These are phyloP conservation scores for Kuschelorhynchus macadamiae DNA, from an alignment of 2,888 invertebrate genomes.

Conservation along the genomic window DNA sequence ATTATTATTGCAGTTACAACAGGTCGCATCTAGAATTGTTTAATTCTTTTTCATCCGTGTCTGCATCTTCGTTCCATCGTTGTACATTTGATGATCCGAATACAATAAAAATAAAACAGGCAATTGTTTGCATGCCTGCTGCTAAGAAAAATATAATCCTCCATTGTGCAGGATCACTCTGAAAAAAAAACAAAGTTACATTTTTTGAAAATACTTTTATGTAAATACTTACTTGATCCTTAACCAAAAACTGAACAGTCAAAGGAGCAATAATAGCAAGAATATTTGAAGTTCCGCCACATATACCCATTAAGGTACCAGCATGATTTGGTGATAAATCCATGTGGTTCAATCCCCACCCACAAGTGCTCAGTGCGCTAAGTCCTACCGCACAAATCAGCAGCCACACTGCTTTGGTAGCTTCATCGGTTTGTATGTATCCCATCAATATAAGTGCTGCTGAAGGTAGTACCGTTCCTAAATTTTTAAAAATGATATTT, in stretches of 20 bases:
- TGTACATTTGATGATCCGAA: no score
- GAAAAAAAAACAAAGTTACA: no score
- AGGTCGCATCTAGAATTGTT: no score
- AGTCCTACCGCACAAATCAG: constrained; percentile 80
- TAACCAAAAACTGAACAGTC: constrained; percentile 77
- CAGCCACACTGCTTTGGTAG: constrained; percentile 74
- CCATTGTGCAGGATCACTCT: no score
- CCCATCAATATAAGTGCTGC: constrained; percentile 76
- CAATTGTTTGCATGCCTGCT: no score
- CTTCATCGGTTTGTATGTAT: constrained; percentile 70
- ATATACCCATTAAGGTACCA: constrained; percentile 86
- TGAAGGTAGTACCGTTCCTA: constrained; percentile 76
- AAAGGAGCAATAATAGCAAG: constrained; percentile 84
- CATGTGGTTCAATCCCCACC: constrained; percentile 83
- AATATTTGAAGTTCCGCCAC: constrained; percentile 81
- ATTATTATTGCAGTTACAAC: no score
- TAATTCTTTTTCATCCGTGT: no score
- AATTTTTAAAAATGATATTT: no score
- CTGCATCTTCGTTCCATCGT: no score
- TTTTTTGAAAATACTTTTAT: no score
- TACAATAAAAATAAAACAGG: no score
- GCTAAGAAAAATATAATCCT: no score
- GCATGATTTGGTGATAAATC: constrained; percentile 84
- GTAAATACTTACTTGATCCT: constrained; percentile 78
- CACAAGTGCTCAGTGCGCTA: constrained; percentile 80